Conservation (phyloP, 2,113 vertebrate species). For the Neofelis nebulosa region DNA sequence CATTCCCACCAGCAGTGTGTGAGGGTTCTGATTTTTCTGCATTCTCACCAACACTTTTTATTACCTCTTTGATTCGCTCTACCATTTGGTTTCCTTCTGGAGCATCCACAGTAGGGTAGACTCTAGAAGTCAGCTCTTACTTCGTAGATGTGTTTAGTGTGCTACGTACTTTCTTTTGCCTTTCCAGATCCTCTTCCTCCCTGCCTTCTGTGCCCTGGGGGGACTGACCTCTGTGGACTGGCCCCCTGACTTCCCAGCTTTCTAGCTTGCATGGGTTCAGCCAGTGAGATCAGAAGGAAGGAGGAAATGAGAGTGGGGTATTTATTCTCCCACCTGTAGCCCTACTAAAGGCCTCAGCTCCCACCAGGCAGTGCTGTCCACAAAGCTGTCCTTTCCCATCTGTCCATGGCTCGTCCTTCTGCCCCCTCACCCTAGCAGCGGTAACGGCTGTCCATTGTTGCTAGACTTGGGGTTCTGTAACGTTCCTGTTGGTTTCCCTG, state of each 20-base stretch:
- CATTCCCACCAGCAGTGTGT: neutral
- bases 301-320: neutral
- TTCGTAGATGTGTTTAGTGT: neutral
- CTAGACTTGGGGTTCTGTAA: neutral
- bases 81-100: neutral
- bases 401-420: neutral
- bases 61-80: neutral
- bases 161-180: neutral
- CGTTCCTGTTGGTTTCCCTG: neutral
- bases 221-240: neutral
- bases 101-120: neutral
- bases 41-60: neutral
- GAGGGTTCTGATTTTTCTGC: neutral
- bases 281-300: neutral
- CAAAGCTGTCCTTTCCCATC: neutral
- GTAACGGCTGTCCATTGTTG: neutral
- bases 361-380: rapidly evolving
- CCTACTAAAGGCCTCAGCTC: neutral
- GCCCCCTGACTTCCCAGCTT: neutral
- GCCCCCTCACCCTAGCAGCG: too few relatives aligned
- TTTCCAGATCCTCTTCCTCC: neutral
- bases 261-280: neutral
- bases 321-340: neutral
- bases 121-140: neutral
- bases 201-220: neutral